A percentile compares a stretch with the other conserved stretches of the same genome.
Conservation (phyloP, 2,888 invertebrate genomes). For the Cosmia pyralina region DNA sequence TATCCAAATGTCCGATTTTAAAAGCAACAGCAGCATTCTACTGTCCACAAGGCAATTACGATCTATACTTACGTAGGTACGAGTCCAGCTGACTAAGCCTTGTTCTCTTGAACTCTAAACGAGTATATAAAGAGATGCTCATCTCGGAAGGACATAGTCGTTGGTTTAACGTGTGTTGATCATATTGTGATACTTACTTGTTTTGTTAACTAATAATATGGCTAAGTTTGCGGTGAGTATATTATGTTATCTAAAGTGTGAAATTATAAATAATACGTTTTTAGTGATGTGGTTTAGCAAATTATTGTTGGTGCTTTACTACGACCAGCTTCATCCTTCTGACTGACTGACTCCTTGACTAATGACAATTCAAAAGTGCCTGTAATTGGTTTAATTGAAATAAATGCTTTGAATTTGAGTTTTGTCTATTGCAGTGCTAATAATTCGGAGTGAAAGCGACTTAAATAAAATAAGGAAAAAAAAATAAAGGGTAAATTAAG, state of each 20-base stretch:
- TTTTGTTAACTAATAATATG: constrained; percentile 32
- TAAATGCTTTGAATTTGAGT: background rate
- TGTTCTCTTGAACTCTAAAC: constrained; percentile 23
- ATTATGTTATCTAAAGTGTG: background rate
- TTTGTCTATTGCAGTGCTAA: background rate
- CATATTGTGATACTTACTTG: constrained; percentile 37
- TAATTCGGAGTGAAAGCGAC: background rate
- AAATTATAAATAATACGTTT: background rate
- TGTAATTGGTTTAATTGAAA: background rate
- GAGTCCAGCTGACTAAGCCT: constrained; percentile 8
- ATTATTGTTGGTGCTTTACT: constrained; percentile 2
- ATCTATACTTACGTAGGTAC: constrained; percentile 10
- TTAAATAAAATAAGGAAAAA: too few species aligned
- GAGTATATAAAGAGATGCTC: constrained; percentile 52
- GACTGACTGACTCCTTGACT: background rate
- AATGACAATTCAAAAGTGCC: background rate
- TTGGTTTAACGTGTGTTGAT: constrained; percentile 10
- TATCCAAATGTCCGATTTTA: constrained; percentile 4
- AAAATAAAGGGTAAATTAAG: too few species aligned
- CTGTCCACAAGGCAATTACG: constrained; percentile 17
- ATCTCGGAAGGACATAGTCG: constrained; percentile 44
- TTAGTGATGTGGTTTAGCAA: constrained; percentile 18
- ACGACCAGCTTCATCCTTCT: background rate
- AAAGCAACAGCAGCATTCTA: constrained; percentile 10
- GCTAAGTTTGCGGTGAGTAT: constrained; percentile 54